Base-by-base conservation (phyloP, 2,113 vertebrate species). In the Regulus satrapa region DNA sequence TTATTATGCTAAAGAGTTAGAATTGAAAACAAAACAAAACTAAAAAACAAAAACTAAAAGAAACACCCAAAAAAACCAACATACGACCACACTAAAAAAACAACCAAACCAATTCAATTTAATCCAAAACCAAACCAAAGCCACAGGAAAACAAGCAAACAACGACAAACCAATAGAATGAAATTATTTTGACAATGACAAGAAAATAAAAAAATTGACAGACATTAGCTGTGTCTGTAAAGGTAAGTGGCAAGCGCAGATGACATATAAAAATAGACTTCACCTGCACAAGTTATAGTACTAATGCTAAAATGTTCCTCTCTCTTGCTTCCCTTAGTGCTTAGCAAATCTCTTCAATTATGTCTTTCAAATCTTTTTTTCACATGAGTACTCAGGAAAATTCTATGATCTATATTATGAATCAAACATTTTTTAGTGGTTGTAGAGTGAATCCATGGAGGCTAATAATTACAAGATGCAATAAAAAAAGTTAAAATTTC, bases 211-310 rank as follows among this genome's bases (percentile, higher is more conserved):
- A n/a, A n/a, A n/a, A n/a, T n/a, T n/a, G n/a, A n/a, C n/a, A n/a
- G n/a, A n/a, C 18, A 3, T 36, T n/a, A 36, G 1, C 12, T 77
- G 16, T 18, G 12, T 12, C 41, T 78, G 14, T 36, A 59, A 85
- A 83, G 12, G 49, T 4, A 62, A 90, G 2, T 0, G 0, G 41
- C 19, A 78, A 38, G 3, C 2, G 26, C 31, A 54, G 46, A 12
- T 34, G 6, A 51, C 0, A 1, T 9, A 38, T 12, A 49, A 40
- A 63, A 64, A 2, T 7, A 56, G 18, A 18, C 8, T 38, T 58
- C 14, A 66, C 21, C 34, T 58, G 34, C 21, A 34, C 11, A 62
- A 9, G 1, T 3, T 56, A 14, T 34, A 46, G 11, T 64, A 40
- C 18, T 25, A 17, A 9, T 58, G 51, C 2, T 24, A 45, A 23